Percentiles rank a stretch among this genome's conserved stretches.
Conservation (phyloP, 2,797 vertebrate species). For the Melanotaenia pygmaea region DNA sequence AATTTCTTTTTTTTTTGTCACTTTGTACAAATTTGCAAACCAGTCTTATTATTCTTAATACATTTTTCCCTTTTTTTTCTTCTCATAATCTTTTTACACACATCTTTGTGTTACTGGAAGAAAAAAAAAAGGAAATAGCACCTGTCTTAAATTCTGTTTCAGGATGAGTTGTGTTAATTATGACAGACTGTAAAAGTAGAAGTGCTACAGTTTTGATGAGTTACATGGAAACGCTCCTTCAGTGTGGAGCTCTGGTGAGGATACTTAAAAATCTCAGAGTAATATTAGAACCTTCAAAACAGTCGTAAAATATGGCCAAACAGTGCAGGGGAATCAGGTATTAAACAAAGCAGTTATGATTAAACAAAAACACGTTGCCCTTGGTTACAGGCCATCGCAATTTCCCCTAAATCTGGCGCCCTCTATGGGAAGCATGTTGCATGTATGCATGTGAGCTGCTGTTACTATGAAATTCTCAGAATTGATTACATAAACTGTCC, state of each 20-base stretch:
- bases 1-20: not conserved
- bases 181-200: not conserved
- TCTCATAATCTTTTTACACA: not conserved
- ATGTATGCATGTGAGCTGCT: not conserved
- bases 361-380: conserved; percentile 34
- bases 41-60: too few species aligned
- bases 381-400: conserved; percentile 39
- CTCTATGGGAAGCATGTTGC: conserved; percentile 28
- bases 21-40: not conserved
- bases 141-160: too few species aligned
- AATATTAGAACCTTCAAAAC: not conserved
- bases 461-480: conserved; percentile 63
- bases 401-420: conserved; percentile 46
- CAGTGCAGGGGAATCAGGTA: not conserved
- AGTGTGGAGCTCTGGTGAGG: not conserved
- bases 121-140: not conserved
- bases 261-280: not conserved
- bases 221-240: not conserved
- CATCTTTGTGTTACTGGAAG: not conserved
- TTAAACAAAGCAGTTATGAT: not conserved
- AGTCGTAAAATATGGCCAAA: not conserved
- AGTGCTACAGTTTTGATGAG: not conserved
- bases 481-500: conserved; percentile 35
- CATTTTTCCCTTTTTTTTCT: not conserved
- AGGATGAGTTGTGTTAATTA: too few species aligned